A percentile compares a stretch with the other conserved stretches of the same genome.
Evolutionary conservation across 2,888 invertebrate genomes (phyloP).

Genomic region (Trachelus iudaicus): DNA sequence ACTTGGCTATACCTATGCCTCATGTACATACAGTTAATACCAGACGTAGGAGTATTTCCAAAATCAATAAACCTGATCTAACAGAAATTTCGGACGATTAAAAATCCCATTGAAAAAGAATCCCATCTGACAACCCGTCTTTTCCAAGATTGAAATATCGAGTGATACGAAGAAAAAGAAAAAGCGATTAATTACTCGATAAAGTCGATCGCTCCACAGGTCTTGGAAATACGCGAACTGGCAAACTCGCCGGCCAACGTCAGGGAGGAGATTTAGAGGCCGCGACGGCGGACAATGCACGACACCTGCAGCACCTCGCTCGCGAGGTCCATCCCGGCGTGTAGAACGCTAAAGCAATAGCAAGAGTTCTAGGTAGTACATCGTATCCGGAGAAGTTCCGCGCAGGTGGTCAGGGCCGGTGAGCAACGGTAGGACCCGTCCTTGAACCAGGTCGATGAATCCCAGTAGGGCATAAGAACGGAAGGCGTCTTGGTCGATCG

Average conservation of each 20-base stretch:
- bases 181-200: background rate
- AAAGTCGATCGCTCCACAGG: constrained; percentile 6
- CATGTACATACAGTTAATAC: background rate
- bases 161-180: background rate
- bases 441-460: background rate
- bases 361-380: background rate
- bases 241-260: constrained; percentile 47
- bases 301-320: constrained; percentile 53
- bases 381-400: background rate
- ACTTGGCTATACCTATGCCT: background rate
- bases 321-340: background rate
- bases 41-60: background rate
- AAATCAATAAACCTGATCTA: background rate
- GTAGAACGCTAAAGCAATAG: constrained; percentile 1
- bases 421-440: background rate
- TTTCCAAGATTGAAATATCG: background rate
- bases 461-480: background rate
- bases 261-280: constrained; percentile 57
- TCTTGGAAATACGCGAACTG: constrained; percentile 46
- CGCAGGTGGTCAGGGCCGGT: background rate
- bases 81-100: background rate
- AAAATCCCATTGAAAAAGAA: background rate
- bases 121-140: background rate
- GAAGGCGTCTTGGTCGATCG: background rate
- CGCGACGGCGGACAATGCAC: constrained; percentile 57